A percentile compares a stretch with the other conserved stretches of the same genome.
phyloP scores from a whole-genome alignment of 2,797 vertebrate genomes.

The Emys orbicularis region DNA sequence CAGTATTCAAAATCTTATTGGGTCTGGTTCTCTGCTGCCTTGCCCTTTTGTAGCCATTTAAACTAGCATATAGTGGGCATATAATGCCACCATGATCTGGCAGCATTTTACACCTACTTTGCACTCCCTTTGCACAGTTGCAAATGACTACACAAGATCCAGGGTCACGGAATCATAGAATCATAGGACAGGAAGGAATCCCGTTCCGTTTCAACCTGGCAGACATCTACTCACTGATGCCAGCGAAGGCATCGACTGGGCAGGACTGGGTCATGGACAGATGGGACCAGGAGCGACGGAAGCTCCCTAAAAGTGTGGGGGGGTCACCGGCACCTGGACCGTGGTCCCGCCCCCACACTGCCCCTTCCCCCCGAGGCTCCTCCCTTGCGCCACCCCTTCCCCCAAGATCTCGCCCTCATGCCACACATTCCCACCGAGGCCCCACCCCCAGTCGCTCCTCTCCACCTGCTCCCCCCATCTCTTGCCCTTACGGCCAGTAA shows the following conservation, averaged over 20 bases:
- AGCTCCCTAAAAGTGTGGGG: not conserved
- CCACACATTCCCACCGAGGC: not conserved
- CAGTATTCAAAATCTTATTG: not conserved
- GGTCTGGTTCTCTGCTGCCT: not conserved
- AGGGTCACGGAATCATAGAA: not conserved
- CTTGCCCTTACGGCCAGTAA: not conserved
- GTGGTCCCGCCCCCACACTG: no score
- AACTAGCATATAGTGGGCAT: not conserved
- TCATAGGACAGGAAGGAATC: no score
- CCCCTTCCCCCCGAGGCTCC: no score
- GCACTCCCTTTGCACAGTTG: not conserved
- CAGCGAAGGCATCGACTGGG: no score
- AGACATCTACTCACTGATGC: not conserved
- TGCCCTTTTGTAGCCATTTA: not conserved
- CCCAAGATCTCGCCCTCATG: no score
- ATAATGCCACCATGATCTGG: rapidly evolving
- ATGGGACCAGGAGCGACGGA: not conserved
- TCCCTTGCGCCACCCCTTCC: not conserved
- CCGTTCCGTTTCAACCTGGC: not conserved
- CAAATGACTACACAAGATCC: not conserved
- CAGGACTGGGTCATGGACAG: not conserved
- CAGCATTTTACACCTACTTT: not conserved
- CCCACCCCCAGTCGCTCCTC: not conserved
- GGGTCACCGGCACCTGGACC: no score
- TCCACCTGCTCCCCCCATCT: not conserved